A percentile compares a stretch with the other conserved stretches of the same genome.
These are phyloP conservation scores for Polydrusus cervinus DNA, from an alignment of 2,888 invertebrate species.

Conservation along the genomic window DNA sequence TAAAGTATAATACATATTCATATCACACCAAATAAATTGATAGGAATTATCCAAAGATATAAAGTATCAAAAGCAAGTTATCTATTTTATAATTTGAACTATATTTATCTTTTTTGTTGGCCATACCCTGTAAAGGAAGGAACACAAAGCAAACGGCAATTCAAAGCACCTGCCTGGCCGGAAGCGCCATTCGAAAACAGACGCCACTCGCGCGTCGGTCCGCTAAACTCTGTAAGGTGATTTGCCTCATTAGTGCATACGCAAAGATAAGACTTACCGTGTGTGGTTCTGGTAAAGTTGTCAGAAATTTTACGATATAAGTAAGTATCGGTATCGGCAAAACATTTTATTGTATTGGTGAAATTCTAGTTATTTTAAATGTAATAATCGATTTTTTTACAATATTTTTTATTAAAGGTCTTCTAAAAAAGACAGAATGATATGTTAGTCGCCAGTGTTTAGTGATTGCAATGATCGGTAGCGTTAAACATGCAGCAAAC, in stretches of 20 bases:
- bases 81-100: background rate
- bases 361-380: background rate
- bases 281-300: background rate
- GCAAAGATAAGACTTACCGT: background rate
- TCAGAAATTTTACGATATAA: background rate
- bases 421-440: no score
- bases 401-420: no score
- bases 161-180: conserved; percentile 56
- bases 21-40: no score
- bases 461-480: no score
- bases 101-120: background rate
- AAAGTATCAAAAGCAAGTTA: no score
- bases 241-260: conserved; percentile 24
- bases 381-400: background rate
- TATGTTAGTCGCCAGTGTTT: no score
- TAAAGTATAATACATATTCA: no score
- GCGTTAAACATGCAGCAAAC: no score
- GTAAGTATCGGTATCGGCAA: no score
- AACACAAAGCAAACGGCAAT: conserved; percentile 29
- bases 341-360: no score
- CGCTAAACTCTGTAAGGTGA: conserved; percentile 16
- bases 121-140: background rate
- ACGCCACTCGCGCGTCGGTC: conserved; percentile 30
- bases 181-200: conserved; percentile 48
- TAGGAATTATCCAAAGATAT: no score